phyloP scores from a whole-genome alignment of 2,888 invertebrate species.

The Dolichomitus sp. region DNA sequence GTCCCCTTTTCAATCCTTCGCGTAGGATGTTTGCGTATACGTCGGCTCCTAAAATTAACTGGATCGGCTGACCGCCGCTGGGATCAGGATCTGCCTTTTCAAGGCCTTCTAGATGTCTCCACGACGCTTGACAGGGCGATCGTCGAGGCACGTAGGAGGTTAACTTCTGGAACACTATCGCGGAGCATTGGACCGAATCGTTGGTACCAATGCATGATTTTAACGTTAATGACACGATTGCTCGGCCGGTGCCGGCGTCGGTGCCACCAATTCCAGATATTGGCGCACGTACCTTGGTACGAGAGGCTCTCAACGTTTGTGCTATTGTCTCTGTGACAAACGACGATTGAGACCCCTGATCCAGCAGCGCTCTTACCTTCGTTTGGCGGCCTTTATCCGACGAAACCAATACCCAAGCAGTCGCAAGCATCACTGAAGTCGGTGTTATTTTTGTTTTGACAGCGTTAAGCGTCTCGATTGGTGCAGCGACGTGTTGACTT shows the following conservation, averaged over 20 bases:
- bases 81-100: constrained; percentile 39
- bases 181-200: constrained; percentile 23
- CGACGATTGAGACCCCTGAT: constrained; percentile 67
- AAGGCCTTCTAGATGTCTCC: constrained; percentile 39
- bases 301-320: constrained; percentile 51
- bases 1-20: constrained; percentile 39
- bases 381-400: constrained; percentile 35
- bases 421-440: constrained; percentile 55
- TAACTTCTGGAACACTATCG: constrained; percentile 24
- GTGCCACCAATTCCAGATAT: constrained; percentile 60
- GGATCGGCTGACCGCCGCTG: constrained; percentile 21
- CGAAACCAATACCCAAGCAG: constrained; percentile 53
- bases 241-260: constrained; percentile 22
- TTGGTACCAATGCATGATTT: constrained; percentile 21
- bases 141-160: constrained; percentile 32
- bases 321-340: constrained; percentile 64
- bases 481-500: constrained; percentile 16
- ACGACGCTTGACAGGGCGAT: constrained; percentile 11
- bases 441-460: constrained; percentile 21
- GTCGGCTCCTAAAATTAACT: constrained; percentile 51
- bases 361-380: constrained; percentile 59
- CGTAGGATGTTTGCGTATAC: constrained; percentile 43
- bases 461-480: neutral
- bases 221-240: neutral
- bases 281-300: constrained; percentile 39